phyloP scores from a whole-genome alignment of 2,888 invertebrate genomes.

The Myopa tessellatipennis region DNA sequence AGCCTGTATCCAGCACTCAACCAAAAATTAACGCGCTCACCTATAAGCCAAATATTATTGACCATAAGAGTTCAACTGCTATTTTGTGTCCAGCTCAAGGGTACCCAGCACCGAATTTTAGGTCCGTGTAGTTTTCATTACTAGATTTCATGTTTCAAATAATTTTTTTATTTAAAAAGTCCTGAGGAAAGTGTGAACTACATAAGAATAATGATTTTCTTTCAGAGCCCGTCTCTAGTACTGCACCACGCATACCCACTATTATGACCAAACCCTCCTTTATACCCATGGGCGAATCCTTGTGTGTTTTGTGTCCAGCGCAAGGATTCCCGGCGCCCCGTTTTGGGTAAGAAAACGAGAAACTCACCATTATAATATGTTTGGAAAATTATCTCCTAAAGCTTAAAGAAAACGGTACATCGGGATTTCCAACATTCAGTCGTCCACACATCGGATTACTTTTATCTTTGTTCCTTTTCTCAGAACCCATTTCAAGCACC shows the following conservation, averaged over 20 bases:
- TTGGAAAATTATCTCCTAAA: not conserved
- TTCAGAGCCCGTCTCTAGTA: constrained; percentile 72
- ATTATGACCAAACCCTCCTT: constrained; percentile 64
- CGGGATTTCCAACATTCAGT: constrained; percentile 44
- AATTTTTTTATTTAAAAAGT: not conserved
- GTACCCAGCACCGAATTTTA: constrained; percentile 76
- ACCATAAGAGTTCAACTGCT: constrained; percentile 70
- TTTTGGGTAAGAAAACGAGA: constrained; percentile 67
- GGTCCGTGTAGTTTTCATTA: not conserved
- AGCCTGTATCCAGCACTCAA: constrained; percentile 71
- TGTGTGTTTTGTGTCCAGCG: constrained; percentile 74
- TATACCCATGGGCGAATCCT: constrained; percentile 49
- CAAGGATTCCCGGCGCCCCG: constrained; percentile 79
- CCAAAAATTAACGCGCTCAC: constrained; percentile 70
- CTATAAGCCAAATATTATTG: constrained; percentile 64
- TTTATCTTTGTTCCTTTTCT: not conserved
- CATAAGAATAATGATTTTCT: constrained; percentile 25
- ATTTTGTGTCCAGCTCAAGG: constrained; percentile 80
- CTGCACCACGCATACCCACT: constrained; percentile 70
- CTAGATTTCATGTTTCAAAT: not conserved
- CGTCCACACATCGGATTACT: not conserved
- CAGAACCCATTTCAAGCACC: constrained; percentile 65
- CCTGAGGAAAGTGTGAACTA: not conserved
- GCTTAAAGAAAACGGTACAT: not conserved
- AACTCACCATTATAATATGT: not conserved